Conservation (phyloP, 2,797 vertebrate genomes). For the Hippocampus kuda region DNA sequence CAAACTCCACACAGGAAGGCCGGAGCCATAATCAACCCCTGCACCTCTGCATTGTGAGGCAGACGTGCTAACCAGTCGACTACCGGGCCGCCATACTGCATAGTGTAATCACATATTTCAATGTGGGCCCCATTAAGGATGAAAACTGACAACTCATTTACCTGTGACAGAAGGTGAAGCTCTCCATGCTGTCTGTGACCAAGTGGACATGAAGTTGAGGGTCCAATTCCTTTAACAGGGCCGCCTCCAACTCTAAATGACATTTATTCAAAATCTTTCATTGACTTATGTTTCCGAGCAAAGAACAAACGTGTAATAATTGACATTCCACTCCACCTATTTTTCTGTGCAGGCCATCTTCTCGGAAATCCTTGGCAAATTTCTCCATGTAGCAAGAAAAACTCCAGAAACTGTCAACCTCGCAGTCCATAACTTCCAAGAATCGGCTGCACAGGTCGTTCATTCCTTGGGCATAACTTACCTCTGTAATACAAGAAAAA, state of each 20-base stretch:
- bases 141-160: conserved; percentile 18
- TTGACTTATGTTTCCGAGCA: not conserved
- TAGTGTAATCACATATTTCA: no score
- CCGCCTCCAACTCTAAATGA: conserved; percentile 67
- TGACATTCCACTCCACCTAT: conserved; percentile 56
- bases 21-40: no score
- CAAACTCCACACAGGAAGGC: no score
- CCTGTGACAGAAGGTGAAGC: conserved; percentile 75
- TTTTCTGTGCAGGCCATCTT: conserved; percentile 71
- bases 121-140: no score
- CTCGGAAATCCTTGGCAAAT: conserved; percentile 71
- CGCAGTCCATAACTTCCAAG: conserved; percentile 70
- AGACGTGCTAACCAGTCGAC: no score
- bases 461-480: conserved; percentile 71
- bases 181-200: conserved; percentile 66
- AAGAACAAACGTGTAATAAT: no score
- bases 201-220: conserved; percentile 65
- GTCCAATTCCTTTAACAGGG: conserved; percentile 67
- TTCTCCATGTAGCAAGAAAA: conserved; percentile 75
- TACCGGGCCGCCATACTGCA: no score
- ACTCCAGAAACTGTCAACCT: conserved; percentile 73
- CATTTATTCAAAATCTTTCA: conserved; percentile 5
- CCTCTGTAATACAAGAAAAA: conserved; percentile 49
- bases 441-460: conserved; percentile 72
- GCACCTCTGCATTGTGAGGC: no score